Percentiles rank a stretch among this genome's conserved stretches.
phyloP scores from a whole-genome alignment of 1,140 invertebrate genomes.

The Apolygus lucorum region DNA sequence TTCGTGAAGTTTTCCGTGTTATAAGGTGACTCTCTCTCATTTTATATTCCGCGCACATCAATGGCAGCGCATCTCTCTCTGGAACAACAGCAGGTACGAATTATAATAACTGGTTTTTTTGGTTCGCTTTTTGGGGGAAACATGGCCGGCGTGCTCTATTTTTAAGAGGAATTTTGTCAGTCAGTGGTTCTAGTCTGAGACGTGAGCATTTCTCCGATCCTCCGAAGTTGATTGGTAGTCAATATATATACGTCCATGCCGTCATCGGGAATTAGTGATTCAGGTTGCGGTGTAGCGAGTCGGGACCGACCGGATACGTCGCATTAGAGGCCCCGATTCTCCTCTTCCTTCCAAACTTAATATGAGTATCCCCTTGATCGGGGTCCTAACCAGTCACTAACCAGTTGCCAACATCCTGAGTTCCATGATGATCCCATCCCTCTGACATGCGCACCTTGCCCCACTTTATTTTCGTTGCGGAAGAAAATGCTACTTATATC shows the following conservation, averaged over 20 bases:
- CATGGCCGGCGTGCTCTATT: too few species aligned
- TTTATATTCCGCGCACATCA: not conserved
- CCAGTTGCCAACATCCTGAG: not conserved
- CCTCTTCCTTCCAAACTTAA: not conserved
- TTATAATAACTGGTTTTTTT: conserved; percentile 20
- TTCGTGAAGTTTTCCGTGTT: not conserved
- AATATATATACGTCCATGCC: not conserved
- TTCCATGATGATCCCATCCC: not conserved
- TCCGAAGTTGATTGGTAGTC: not conserved
- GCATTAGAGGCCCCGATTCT: not conserved
- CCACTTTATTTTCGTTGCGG: not conserved
- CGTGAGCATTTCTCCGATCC: too few species aligned
- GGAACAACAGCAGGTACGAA: conserved; percentile 55
- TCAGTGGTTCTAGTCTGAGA: too few species aligned
- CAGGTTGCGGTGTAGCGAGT: not conserved
- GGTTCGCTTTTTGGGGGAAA: conserved; percentile 8
- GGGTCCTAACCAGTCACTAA: not conserved
- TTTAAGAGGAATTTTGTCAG: too few species aligned
- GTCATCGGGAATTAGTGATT: not conserved
- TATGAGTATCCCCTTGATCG: not conserved
- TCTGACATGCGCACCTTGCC: not conserved
- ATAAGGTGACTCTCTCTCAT: not conserved
- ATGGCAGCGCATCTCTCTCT: conserved; percentile 58
- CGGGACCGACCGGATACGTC: conserved; percentile 1
- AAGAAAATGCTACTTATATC: too few species aligned